Base-by-base conservation (phyloP, 1,140 invertebrate genomes). In the Aphidius gifuensis region DNA sequence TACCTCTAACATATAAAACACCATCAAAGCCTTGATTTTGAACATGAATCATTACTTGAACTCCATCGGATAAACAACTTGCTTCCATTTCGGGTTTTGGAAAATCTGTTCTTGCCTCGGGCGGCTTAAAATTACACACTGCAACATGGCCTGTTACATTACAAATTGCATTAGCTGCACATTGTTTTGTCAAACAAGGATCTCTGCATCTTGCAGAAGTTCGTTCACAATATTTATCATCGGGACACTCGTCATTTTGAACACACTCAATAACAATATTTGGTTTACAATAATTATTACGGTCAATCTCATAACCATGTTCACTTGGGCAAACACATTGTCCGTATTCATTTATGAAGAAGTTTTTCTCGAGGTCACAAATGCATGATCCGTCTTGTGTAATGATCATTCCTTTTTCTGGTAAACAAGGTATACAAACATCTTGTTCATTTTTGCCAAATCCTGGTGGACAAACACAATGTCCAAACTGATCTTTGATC, bases 1-100 rank as follows among this genome's bases (percentile, higher is more conserved):
- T 92, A 8, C 94, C 93, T 82, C 96, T 96, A 0, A 97, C 94
- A 69, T 97, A 97, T 0, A 97, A 80, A 2, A 97, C 89, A 5
- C 94, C 94, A 68, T 95, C 93, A 74, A 96, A 96, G 50, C 90
- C 91, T 68, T 88, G 82, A 74, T 88, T 83, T 62, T 85, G 86
- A 45, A 94, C 88, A 68, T 90, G 87, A 54, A 96, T 89, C 70
- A 91, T 87, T 1, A 96, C 92, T 72, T 93, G 90, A 0, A 97
- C 91, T 40, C 94, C 94, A 78, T 97, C 93, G 11, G 93, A 93
- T 44, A 95, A 75, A 79, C 94, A 97, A 70, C 88, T 91, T 40
- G 96, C 93, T 43, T 87, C 85, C 86, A 95, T 91, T 57, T 92
- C 90, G 7, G 92, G 91, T 65, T 85, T 83, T 8, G 92, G 92